These are phyloP conservation scores for Eubucco bourcierii DNA, from an alignment of 2,113 vertebrate genomes.

Conservation along the genomic window DNA sequence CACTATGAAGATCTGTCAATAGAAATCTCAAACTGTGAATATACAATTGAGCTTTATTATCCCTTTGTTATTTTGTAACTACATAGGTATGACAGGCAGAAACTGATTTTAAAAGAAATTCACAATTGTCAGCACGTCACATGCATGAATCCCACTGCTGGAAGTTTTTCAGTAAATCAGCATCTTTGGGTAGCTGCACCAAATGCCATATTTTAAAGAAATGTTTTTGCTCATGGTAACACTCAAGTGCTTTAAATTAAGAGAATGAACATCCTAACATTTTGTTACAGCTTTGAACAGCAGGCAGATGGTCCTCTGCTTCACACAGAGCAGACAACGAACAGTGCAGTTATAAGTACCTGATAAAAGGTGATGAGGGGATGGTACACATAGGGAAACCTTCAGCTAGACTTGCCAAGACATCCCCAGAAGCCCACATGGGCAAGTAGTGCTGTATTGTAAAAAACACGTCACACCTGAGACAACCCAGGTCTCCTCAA, in stretches of 20 bases:
- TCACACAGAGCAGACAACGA: not conserved
- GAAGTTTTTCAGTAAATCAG: conserved; percentile 92
- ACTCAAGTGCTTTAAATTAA: conserved; percentile 70
- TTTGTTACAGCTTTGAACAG: conserved; percentile 10
- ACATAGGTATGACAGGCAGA: conserved; percentile 97
- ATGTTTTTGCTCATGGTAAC: conserved; percentile 56
- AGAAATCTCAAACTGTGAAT: conserved; percentile 85
- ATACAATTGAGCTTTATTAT: conserved; percentile 85
- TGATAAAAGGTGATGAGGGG: not conserved
- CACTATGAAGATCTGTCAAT: conserved; percentile 80
- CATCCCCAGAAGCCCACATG: not conserved
- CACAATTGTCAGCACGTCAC: conserved; percentile 90
- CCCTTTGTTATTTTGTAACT: conserved; percentile 83
- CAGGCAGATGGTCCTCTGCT: conserved; percentile 12
- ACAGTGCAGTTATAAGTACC: not conserved
- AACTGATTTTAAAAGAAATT: conserved; percentile 89
- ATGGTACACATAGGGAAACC: not conserved
- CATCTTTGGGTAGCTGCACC: conserved; percentile 83
- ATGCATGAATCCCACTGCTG: conserved; percentile 91
- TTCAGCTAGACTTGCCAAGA: not conserved
- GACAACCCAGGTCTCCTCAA: not conserved
- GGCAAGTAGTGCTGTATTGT: not conserved
- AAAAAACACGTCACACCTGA: not conserved
- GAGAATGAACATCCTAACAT: conserved; percentile 51
- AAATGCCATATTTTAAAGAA: conserved; percentile 52